Evolutionary conservation across 1,140 invertebrate species (phyloP), one percentile per base, ranked within the genome.

Genomic region (Nasonia longicornis): DNA sequence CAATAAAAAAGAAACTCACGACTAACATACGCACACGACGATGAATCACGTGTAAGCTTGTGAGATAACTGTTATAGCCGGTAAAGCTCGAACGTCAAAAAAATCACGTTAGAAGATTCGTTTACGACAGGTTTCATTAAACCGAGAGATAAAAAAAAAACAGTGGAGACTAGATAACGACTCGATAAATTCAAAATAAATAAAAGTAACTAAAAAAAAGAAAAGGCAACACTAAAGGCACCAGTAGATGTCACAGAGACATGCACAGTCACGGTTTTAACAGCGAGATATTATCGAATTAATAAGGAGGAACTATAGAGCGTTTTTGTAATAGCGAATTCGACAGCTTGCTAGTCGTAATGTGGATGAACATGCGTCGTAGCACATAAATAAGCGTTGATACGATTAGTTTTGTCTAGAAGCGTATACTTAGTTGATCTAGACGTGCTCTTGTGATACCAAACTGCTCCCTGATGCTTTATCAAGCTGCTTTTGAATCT

Each of bases 381-480:
- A 82, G 29, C 76, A 80, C 26, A 80, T 74, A 73, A 79, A 81
- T 66, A 77, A 77, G 48, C 58, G 35, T 82, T 67, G 45, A 83
- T 71, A 70, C 66, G 38, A 82, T 83, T 80, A 84, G 71, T 69
- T 74, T 87, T 85, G 85, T 83, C 80, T 86, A 86, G 84, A 83
- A 74, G 63, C 78, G 31, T 83, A 58, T 52, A 76, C 75, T 82
- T 82, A 82, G 70, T 2, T 77, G 84, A 78, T 86, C 83, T 87
- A 88, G 86, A 86, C 85, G 84, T 88, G 86, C 85, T 88, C 85
- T 89, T 89, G 88, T 90, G 88, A 90, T 89, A 90, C 84, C 86
- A 88, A 86, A 69, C 35, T 84, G 85, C 87, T 89, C 85, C 85
- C 86, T 83, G 85, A 86, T 86, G 75, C 82, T 86, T 83, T 85